Percentiles rank a stretch among this genome's conserved stretches.
These are phyloP conservation scores for Eulemur coronatus DNA, from an alignment of 2,797 vertebrate genomes.

Conservation along the genomic window DNA sequence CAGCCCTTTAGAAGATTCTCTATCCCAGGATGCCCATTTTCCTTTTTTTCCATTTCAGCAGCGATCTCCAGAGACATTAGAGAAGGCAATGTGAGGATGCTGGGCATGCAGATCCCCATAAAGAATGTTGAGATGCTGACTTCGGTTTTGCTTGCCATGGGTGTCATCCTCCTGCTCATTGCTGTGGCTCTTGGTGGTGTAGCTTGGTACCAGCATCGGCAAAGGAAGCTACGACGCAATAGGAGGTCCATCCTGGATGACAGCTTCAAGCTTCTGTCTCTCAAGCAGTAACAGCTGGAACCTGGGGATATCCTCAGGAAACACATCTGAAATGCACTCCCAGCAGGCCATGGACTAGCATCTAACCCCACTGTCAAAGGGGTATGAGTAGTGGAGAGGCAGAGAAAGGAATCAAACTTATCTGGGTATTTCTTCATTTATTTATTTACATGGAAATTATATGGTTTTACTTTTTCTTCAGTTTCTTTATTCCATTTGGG, in stretches of 20 bases:
- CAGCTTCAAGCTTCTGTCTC: conserved; percentile 84
- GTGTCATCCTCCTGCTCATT: conserved; percentile 76
- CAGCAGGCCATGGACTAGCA: not conserved
- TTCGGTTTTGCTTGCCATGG: conserved; percentile 67
- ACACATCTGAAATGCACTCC: not conserved
- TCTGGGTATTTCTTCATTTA: conserved; percentile 25
- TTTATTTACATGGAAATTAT: conserved; percentile 69
- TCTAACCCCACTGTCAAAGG: not conserved
- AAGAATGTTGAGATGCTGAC: conserved; percentile 74
- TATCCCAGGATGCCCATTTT: not conserved
- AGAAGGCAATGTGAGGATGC: conserved; percentile 71
- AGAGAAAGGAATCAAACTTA: conserved; percentile 11
- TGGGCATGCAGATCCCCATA: conserved; percentile 78
- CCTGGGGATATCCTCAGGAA: not conserved
- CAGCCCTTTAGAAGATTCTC: not conserved
- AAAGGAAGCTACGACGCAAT: conserved; percentile 82
- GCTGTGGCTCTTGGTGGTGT: conserved; percentile 75
- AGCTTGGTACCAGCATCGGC: conserved; percentile 77
- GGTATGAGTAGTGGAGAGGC: not conserved
- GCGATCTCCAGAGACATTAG: not conserved
- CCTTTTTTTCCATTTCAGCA: conserved; percentile 42
- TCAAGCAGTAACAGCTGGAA: conserved; percentile 59
- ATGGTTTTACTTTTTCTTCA: not conserved
- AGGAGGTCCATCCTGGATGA: conserved; percentile 86
- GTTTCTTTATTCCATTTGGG: conserved; percentile 14